These are phyloP conservation scores for Fopius arisanus DNA, from an alignment of 1,140 invertebrate species.

Conservation along the genomic window DNA sequence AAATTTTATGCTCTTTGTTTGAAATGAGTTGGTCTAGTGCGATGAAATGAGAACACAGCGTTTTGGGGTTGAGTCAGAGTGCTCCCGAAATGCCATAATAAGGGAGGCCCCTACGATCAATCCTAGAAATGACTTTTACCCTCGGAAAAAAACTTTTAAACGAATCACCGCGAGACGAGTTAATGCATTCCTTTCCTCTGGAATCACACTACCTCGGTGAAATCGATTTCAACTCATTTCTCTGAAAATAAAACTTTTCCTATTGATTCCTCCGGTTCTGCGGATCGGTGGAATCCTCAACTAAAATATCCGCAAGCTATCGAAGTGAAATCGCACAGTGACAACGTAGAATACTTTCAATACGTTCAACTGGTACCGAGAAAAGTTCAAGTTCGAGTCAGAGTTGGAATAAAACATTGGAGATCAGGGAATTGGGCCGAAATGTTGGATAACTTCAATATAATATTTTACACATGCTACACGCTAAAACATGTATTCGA, in stretches of 20 bases:
- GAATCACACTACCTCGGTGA: not conserved
- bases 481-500: too few relatives aligned
- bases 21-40: conserved; percentile 25
- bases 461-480: not conserved
- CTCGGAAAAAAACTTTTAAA: conserved; percentile 10
- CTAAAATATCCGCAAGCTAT: not conserved
- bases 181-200: conserved; percentile 31
- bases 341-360: not conserved
- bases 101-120: conserved; percentile 5
- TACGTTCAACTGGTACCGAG: not conserved
- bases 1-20: conserved; percentile 27
- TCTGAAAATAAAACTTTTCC: not conserved
- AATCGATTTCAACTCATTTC: not conserved
- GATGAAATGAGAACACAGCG: conserved; percentile 19
- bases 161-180: conserved; percentile 5
- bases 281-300: not conserved
- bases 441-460: not conserved
- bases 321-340: not conserved
- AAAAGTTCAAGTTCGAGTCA: not conserved
- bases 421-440: not conserved
- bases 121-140: conserved; percentile 20
- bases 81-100: conserved; percentile 25
- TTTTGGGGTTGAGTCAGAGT: conserved; percentile 25
- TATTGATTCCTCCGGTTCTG: not conserved
- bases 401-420: not conserved